Evolutionary conservation across 2,113 vertebrate species (phyloP), one percentile per base, ranked within the genome.

Genomic region (Podarcis muralis): DNA sequence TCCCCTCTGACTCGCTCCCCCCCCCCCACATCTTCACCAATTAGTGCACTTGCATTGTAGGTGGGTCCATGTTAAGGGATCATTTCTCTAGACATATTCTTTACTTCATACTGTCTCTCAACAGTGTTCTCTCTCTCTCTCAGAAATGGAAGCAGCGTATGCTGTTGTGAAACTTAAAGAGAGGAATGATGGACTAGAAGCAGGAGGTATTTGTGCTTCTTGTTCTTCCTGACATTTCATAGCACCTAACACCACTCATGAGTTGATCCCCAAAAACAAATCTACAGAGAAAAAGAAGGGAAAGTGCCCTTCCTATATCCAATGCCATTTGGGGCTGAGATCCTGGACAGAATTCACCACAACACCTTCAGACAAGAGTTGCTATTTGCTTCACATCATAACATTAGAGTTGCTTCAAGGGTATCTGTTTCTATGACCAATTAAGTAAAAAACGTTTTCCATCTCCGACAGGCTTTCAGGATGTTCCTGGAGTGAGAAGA

Each of bases 401-500:
- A 66, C 68, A 9, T 92, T 77, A 16, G 82, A 40, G 23, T 93
- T 77, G 23, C 77, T 91, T 90, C 75, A 72, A 87, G 80, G 93
- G 90, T 32, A 62, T 89, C 93, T 75, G n/a, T 18, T 30, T 53
- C 77, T 43, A 75, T 6, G 1, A 57, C 71, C 71, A 59, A 18
- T 77, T 72, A 89, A 87, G 23, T 90, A 91, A 92, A 82, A 91
- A 85, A 27, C 76, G 27, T 82, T 86, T 90, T 27, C 3, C 83
- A 16, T 37, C 7, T 69, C 59, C 37, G 12, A 62, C 68, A 91
- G 30, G 57, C 35, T 90, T 90, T 66, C 65, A 13, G 85, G 83
- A 83, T 80, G 15, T 35, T 91, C 59, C 40, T 69, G 40, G n/a
- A 92, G 76, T 6, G 7, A 80, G 35, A 89, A 76, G 5, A 32